Conservation (phyloP, 2,113 vertebrate species). For the Hemiscyllium ocellatum region DNA sequence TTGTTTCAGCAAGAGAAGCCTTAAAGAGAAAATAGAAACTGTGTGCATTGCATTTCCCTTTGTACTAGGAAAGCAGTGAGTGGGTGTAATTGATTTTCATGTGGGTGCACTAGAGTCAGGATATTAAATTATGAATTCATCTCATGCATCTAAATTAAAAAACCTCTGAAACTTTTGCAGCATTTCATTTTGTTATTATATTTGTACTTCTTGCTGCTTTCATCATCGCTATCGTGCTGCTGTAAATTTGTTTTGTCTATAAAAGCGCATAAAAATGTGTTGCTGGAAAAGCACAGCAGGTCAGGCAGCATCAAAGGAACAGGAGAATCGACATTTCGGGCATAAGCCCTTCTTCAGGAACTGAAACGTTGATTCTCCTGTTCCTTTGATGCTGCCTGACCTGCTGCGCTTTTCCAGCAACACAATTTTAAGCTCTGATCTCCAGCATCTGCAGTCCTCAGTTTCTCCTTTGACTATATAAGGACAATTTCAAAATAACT, state of each 20-base stretch:
- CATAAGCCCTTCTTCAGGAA: too few species aligned
- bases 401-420: too few species aligned
- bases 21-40: background rate
- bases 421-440: too few species aligned
- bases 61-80: background rate
- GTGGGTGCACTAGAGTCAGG: slow-evolving; percentile 11
- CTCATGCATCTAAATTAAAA: slow-evolving; percentile 16
- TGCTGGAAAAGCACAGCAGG: too few species aligned
- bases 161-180: background rate
- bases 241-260: background rate
- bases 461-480: too few species aligned
- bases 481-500: background rate
- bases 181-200: background rate
- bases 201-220: background rate
- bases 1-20: background rate
- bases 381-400: too few species aligned
- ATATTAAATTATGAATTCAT: background rate
- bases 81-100: slow-evolving; percentile 28
- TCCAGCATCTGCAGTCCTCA: too few species aligned
- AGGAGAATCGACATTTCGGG: too few species aligned
- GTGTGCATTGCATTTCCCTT: background rate
- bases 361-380: too few species aligned
- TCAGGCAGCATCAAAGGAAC: too few species aligned
- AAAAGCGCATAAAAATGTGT: too few species aligned
- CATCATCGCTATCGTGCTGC: background rate